Conservation (phyloP, 64 coral and sea anemone genomes). For the Hydrozoanthus tunicans region DNA sequence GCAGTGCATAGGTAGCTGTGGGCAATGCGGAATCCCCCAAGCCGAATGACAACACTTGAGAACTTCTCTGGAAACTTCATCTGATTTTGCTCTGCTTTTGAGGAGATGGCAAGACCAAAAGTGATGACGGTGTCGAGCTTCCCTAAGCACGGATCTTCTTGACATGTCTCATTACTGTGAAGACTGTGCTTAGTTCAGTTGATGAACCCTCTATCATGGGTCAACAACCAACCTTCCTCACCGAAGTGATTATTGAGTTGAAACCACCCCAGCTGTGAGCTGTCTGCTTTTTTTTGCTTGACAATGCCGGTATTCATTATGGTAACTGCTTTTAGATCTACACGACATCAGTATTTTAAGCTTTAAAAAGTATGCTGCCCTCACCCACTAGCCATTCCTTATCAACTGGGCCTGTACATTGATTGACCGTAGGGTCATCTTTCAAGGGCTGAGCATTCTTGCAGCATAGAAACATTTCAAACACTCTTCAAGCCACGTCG, state of each 20-base stretch:
- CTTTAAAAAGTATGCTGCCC: background rate
- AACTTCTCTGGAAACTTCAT: background rate
- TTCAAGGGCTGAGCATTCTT: background rate
- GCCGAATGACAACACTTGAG: background rate
- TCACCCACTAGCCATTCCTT: background rate
- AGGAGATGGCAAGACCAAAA: background rate
- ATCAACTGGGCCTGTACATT: background rate
- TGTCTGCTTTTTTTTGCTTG: background rate
- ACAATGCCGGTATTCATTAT: background rate
- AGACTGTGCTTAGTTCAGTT: background rate
- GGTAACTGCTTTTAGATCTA: background rate
- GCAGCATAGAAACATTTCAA: background rate
- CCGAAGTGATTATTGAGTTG: background rate
- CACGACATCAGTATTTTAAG: background rate
- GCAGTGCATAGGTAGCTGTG: background rate
- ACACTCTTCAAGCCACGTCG: background rate
- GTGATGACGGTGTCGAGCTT: background rate
- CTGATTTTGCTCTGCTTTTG: background rate
- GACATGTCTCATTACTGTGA: background rate
- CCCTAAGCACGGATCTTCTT: background rate
- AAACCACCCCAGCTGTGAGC: slow-evolving; percentile 17
- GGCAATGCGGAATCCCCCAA: slow-evolving; percentile 5
- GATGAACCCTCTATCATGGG: background rate
- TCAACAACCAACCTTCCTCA: background rate
- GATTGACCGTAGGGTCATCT: background rate